Conservation (phyloP, 64 coral and sea anemone genomes). For the Stylophora pistillata region DNA sequence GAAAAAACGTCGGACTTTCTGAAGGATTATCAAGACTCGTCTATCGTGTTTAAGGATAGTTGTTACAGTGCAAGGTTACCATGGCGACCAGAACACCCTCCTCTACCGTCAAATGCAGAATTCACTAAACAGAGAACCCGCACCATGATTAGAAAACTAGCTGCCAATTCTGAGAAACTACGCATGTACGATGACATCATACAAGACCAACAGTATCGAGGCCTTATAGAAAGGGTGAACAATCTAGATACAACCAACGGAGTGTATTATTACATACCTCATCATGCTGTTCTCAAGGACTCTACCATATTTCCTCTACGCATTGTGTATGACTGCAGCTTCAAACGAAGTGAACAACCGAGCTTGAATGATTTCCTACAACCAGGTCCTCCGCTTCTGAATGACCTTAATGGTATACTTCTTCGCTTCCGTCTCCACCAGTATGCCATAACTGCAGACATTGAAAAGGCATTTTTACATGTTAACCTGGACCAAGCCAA, state of each 20-base stretch:
- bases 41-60: slow-evolving; percentile 13
- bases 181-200: slow-evolving; percentile 52
- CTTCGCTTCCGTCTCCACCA: slow-evolving; percentile 21
- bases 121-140: slow-evolving; percentile 29
- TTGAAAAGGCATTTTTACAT: slow-evolving; percentile 51
- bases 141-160: slow-evolving; percentile 15
- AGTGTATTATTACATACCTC: slow-evolving; percentile 56
- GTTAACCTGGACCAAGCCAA: slow-evolving; percentile 32
- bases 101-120: slow-evolving; percentile 13
- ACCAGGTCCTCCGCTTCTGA: slow-evolving; percentile 17
- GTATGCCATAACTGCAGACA: slow-evolving; percentile 31
- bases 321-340: slow-evolving; percentile 54
- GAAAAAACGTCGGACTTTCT: neutral
- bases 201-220: slow-evolving; percentile 28
- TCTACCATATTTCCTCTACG: slow-evolving; percentile 32
- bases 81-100: slow-evolving; percentile 33
- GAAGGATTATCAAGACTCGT: slow-evolving; percentile 4
- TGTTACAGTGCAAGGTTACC: slow-evolving; percentile 39
- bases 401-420: slow-evolving; percentile 23
- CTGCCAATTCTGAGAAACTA: slow-evolving; percentile 12
- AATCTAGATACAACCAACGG: neutral
- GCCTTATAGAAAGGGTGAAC: slow-evolving; percentile 42
- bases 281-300: slow-evolving; percentile 43
- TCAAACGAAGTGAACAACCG: neutral
- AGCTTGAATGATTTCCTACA: slow-evolving; percentile 54